phyloP scores from a whole-genome alignment of 2,888 invertebrate species.

The Aphrophora alni region DNA sequence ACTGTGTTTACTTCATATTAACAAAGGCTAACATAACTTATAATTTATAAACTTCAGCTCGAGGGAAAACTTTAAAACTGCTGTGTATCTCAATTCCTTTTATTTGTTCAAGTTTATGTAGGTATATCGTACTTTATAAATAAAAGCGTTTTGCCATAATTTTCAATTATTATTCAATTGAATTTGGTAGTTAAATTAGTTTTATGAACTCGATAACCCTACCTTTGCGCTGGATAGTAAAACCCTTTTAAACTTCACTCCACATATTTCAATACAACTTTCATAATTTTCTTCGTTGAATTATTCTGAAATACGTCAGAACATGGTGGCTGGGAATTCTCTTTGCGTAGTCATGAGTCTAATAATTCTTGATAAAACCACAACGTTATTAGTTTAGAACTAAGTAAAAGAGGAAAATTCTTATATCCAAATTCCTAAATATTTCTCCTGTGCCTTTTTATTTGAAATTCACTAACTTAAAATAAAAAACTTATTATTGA shows the following conservation, averaged over 20 bases:
- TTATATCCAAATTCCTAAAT: no score
- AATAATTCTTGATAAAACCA: no score
- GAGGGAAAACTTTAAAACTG: background rate
- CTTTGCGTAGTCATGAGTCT: no score
- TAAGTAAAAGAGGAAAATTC: no score
- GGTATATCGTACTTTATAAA: background rate
- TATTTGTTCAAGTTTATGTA: background rate
- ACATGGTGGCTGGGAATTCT: background rate
- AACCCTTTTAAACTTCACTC: background rate
- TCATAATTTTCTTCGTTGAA: background rate
- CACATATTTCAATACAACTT: constrained; percentile 2
- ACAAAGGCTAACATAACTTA: background rate
- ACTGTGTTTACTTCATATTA: no score
- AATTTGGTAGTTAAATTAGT: constrained; percentile 2
- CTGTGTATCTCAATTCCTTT: background rate
- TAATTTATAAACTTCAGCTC: background rate
- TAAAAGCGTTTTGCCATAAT: background rate
- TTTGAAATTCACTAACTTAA: no score
- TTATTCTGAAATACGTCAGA: background rate
- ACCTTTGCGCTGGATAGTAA: background rate
- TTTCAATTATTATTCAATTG: constrained; percentile 6
- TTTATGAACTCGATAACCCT: background rate
- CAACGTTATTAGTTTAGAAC: no score
- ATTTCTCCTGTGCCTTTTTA: no score
- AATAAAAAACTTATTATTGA: no score